Evolutionary conservation across 1,140 invertebrate species (phyloP), one percentile per base, ranked within the genome.

Genomic region (Andrena cerasifolii): DNA sequence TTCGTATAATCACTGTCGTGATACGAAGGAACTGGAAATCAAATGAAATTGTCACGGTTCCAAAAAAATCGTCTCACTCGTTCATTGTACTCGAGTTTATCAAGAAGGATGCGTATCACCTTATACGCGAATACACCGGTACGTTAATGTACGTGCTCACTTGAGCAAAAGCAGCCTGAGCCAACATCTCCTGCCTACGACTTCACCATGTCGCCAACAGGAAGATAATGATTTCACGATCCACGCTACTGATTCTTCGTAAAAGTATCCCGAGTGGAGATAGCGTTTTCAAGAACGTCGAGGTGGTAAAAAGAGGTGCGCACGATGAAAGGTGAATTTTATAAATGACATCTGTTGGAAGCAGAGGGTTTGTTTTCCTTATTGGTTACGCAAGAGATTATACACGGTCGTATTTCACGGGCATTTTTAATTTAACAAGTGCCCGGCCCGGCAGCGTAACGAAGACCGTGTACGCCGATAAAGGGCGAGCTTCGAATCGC

Each of bases 401-500:
- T 40, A 73, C 53, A 40, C 61, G 53, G 54, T 70, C 80, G 72
- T 76, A 58, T 82, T 72, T 75, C 45, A 49, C 79, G 45, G 53
- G 65, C 63, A 45, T 78, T 73, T 51, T 63, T 51, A 53, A 63
- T 73, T 73, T 51, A 73, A 63, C 70, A 40, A 63, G 70, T 51
- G 33, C 43, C 10, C 24, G 21, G 14, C 7, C n/a, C 33, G 10
- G 3, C 1, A 28, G n/a, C 5, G 0, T 33, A 59, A 51, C 70
- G 58, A 49, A 16, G 24, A 24, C 54, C 18, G 40, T 24, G 33
- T 40, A 1, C 8, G 7, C 33, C 58, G 10, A 53, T 47, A 58
- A 80, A 74, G 71, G 71, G 53, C 77, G 61, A 54, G 43, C 56
- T 53, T 58, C 70, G 47, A 65, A 43, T 54, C 47, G 68, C 31